A percentile compares a stretch with the other conserved stretches of the same genome.
phyloP scores from a whole-genome alignment of 2,113 vertebrate species.

The Nerophis ophidion region DNA sequence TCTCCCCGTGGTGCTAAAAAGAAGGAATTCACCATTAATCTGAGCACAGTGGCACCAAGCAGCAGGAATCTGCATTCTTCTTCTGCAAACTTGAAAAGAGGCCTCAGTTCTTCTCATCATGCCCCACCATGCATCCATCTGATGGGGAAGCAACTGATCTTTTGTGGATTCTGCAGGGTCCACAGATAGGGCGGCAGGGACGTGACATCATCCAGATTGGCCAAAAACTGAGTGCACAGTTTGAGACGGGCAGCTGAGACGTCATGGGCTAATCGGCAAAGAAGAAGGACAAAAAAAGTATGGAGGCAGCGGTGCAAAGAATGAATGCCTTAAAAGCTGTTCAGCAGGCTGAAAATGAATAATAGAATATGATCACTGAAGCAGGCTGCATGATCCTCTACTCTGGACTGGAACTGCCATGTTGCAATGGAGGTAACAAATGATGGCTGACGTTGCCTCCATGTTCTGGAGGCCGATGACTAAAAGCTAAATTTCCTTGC shows the following conservation, averaged over 20 bases:
- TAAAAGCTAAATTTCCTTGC: slow-evolving; percentile 6
- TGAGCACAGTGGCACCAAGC: slow-evolving; percentile 22
- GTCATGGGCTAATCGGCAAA: slow-evolving; percentile 18
- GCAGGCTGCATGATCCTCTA: slow-evolving; percentile 46
- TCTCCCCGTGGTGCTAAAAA: not conserved
- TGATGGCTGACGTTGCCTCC: slow-evolving; percentile 27
- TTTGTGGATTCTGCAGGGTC: slow-evolving; percentile 14
- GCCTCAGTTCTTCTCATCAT: slow-evolving; percentile 30
- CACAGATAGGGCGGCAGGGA: slow-evolving; percentile 13
- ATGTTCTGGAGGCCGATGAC: slow-evolving; percentile 19
- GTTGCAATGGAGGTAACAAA: slow-evolving; percentile 53
- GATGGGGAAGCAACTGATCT: slow-evolving; percentile 38
- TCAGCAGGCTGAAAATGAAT: slow-evolving; percentile 42
- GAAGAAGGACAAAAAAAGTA: slow-evolving; percentile 12
- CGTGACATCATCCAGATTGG: slow-evolving; percentile 20
- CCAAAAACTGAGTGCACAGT: slow-evolving; percentile 18
- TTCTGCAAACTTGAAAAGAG: slow-evolving; percentile 21
- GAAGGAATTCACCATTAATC: slow-evolving; percentile 14
- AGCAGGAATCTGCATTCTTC: slow-evolving; percentile 31
- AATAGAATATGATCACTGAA: slow-evolving; percentile 43
- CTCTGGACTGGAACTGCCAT: slow-evolving; percentile 42
- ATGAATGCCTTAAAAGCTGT: not conserved
- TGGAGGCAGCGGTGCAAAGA: slow-evolving; percentile 23
- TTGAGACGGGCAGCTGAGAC: slow-evolving; percentile 26
- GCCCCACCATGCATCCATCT: slow-evolving; percentile 25